Percentiles rank a stretch among this genome's conserved stretches.
Evolutionary conservation across 2,888 invertebrate species (phyloP).

Genomic region (Drosophila acutilabella): DNA sequence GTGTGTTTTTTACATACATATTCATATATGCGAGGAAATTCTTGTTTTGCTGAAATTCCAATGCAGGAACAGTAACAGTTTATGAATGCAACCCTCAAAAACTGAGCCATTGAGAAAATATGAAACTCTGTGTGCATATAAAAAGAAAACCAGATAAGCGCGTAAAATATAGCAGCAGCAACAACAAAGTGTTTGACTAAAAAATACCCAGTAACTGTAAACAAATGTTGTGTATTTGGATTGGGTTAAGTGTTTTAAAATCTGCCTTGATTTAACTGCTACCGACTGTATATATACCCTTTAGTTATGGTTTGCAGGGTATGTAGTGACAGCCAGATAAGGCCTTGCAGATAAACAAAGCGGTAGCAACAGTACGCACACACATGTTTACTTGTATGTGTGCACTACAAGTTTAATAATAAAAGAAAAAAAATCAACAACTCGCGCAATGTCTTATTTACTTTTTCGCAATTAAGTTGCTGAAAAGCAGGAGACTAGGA

Average conservation of each 20-base stretch:
- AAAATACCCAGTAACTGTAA: conserved; percentile 24
- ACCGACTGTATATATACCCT: conserved; percentile 21
- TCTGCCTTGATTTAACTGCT: neutral
- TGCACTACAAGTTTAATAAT: conserved; percentile 52
- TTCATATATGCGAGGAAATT: conserved; percentile 31
- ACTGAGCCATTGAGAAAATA: conserved; percentile 41
- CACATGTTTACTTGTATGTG: conserved; percentile 6
- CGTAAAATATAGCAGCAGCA: conserved; percentile 65
- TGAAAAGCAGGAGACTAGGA: neutral
- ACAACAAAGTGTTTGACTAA: conserved; percentile 17
- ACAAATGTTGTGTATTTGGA: neutral
- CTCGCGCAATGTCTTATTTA: conserved; percentile 42
- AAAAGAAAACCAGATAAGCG: conserved; percentile 68
- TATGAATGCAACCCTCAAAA: conserved; percentile 58
- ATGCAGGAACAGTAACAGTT: conserved; percentile 46
- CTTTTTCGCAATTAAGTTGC: conserved; percentile 52
- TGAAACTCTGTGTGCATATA: conserved; percentile 52
- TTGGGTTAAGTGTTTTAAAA: neutral
- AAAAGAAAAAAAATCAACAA: conserved; percentile 44
- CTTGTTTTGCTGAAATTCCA: conserved; percentile 60
- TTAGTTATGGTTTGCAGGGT: conserved; percentile 27
- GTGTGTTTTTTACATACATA: conserved; percentile 17
- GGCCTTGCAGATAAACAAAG: conserved; percentile 72
- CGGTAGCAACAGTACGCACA: conserved; percentile 22
- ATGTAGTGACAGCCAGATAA: conserved; percentile 69